phyloP scores from a whole-genome alignment of 53 echinoderm and acorn worm species.

The Temnopleurus reevesii region DNA sequence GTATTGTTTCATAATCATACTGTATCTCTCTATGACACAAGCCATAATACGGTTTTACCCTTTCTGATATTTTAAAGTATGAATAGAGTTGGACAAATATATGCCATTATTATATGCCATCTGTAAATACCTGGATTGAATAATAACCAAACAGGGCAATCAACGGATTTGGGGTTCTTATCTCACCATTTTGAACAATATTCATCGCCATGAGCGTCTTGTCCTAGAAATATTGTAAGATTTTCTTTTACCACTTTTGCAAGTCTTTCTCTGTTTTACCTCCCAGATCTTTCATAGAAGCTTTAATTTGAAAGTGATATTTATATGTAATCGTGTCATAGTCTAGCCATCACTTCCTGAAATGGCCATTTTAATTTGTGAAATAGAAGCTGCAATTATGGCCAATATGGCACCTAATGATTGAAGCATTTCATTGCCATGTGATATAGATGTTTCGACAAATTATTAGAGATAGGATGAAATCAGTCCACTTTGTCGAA shows the following conservation, averaged over 20 bases:
- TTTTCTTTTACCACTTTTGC: not conserved
- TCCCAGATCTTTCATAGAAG: not conserved
- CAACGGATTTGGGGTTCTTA: no score
- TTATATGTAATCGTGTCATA: not conserved
- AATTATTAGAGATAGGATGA: no score
- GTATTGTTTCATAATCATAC: no score
- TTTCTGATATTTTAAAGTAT: no score
- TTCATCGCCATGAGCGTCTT: not conserved
- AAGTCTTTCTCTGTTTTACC: not conserved
- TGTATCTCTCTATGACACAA: no score
- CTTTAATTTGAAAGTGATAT: not conserved
- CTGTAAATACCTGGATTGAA: no score
- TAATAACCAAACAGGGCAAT: no score
- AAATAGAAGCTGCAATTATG: slow-evolving; percentile 27
- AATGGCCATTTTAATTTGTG: slow-evolving; percentile 36
- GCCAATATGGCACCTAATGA: not conserved
- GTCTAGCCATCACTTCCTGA: slow-evolving; percentile 1
- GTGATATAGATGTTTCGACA: not conserved
- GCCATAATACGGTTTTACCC: no score
- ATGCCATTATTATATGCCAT: no score
- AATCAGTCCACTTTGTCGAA: no score
- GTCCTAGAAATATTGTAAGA: not conserved
- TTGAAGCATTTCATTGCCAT: not conserved
- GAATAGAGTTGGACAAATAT: no score
- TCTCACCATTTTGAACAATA: not conserved